Conservation (phyloP, 2,113 vertebrate species). For the Pterocles burchelli region DNA sequence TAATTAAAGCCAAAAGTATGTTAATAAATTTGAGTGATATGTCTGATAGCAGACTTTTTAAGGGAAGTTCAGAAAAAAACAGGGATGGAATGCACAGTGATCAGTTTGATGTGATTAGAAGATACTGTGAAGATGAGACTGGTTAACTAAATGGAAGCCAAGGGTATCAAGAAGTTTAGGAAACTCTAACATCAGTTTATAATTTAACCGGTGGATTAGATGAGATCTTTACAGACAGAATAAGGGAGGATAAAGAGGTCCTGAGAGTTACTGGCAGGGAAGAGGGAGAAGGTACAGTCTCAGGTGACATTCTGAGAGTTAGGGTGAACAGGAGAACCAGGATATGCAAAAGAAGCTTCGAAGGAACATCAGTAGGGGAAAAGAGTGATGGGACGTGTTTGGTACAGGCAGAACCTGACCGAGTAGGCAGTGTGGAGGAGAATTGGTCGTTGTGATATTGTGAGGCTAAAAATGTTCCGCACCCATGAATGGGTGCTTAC, state of each 20-base stretch:
- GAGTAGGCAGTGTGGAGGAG: neutral
- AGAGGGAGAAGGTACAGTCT: neutral
- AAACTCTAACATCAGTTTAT: neutral
- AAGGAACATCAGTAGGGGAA: fast-evolving
- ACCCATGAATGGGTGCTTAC: neutral
- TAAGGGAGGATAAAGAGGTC: neutral
- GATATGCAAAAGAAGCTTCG: neutral
- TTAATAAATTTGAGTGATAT: neutral
- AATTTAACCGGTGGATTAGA: neutral
- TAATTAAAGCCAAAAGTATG: neutral
- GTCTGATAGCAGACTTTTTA: neutral
- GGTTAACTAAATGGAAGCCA: neutral
- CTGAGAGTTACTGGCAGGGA: neutral
- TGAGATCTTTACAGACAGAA: neutral
- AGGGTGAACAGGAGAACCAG: neutral
- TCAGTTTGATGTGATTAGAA: neutral
- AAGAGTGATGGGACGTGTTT: neutral
- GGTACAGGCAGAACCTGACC: neutral
- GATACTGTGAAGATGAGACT: neutral
- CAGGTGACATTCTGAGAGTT: neutral
- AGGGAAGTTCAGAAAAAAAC: neutral
- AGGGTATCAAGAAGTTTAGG: neutral
- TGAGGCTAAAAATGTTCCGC: neutral
- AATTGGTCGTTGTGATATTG: neutral
- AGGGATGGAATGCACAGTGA: neutral